Conservation (phyloP, 2,888 invertebrate genomes). For the Hirtodrosophila trivittata region DNA sequence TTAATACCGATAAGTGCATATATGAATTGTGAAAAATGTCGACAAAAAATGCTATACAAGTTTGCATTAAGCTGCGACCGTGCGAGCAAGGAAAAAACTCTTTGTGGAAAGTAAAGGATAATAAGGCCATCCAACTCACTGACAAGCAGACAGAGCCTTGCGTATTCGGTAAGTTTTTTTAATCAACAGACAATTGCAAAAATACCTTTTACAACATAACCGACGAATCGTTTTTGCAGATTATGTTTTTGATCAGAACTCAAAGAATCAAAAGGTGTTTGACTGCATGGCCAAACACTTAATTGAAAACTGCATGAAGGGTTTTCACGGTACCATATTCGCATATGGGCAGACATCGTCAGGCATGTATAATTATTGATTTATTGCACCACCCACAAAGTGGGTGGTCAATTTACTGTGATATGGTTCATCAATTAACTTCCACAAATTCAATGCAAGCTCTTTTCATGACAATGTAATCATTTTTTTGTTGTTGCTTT, state of each 20-base stretch:
- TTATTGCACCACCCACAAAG: too few species aligned
- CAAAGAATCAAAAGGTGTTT: conserved; percentile 87
- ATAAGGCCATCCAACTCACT: conserved; percentile 85
- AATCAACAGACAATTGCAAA: too few species aligned
- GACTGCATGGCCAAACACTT: conserved; percentile 88
- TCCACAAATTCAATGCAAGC: too few species aligned
- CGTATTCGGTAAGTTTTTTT: conserved; percentile 83
- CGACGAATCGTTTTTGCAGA: too few species aligned
- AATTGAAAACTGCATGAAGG: conserved; percentile 88
- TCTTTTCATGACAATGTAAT: too few species aligned
- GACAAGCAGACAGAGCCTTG: conserved; percentile 85
- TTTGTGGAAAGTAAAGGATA: conserved; percentile 87
- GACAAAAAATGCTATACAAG: conserved; percentile 86
- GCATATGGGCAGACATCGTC: conserved; percentile 96
- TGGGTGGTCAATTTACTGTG: too few species aligned
- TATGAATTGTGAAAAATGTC: conserved; percentile 52
- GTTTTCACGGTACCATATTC: conserved; percentile 94
- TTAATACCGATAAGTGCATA: too few species aligned
- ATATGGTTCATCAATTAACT: too few species aligned
- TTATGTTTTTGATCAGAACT: conserved; percentile 87
- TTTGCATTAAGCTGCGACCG: conserved; percentile 88
- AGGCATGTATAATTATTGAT: conserved; percentile 83
- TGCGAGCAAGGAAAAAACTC: conserved; percentile 86
- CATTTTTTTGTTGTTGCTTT: too few species aligned
- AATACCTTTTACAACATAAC: too few species aligned